Evolutionary conservation across 2,888 invertebrate species (phyloP).

Genomic region (Axea sp.): DNA sequence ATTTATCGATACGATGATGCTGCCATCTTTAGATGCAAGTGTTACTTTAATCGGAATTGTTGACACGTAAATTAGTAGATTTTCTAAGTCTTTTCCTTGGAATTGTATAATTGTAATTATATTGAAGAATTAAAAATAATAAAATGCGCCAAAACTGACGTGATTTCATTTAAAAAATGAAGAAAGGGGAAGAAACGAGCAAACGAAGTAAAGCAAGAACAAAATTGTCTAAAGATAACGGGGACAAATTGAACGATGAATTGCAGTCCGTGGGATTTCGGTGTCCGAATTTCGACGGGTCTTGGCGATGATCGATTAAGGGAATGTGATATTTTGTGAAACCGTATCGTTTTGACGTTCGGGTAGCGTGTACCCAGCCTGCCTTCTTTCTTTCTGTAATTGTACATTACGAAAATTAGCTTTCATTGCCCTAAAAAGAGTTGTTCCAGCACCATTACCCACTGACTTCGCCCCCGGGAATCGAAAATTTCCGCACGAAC

Average conservation of each 20-base stretch:
- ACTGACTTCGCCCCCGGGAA: slow-evolving; percentile 46
- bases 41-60: slow-evolving; percentile 60
- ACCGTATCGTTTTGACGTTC: slow-evolving; percentile 41
- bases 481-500: slow-evolving; percentile 19
- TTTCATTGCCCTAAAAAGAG: slow-evolving; percentile 64
- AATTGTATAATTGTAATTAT: slow-evolving; percentile 62
- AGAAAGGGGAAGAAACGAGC: neutral
- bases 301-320: slow-evolving; percentile 53
- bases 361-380: slow-evolving; percentile 16
- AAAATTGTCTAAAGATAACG: no score
- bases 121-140: slow-evolving; percentile 52
- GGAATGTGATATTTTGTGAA: slow-evolving; percentile 56
- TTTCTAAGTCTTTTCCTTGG: slow-evolving; percentile 60
- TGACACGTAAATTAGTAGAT: slow-evolving; percentile 60
- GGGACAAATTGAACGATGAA: no score
- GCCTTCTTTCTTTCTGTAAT: slow-evolving; percentile 33
- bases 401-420: slow-evolving; percentile 44
- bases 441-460: slow-evolving; percentile 58
- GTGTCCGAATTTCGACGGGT: slow-evolving; percentile 19
- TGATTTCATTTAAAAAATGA: slow-evolving; percentile 57
- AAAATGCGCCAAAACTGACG: slow-evolving; percentile 58
- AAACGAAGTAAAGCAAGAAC: slow-evolving; percentile 7
- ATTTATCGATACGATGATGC: slow-evolving; percentile 57
- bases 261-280: slow-evolving; percentile 10
- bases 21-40: slow-evolving; percentile 61